Conservation (phyloP, 2,888 invertebrate genomes). For the Agrypnus murinus region DNA sequence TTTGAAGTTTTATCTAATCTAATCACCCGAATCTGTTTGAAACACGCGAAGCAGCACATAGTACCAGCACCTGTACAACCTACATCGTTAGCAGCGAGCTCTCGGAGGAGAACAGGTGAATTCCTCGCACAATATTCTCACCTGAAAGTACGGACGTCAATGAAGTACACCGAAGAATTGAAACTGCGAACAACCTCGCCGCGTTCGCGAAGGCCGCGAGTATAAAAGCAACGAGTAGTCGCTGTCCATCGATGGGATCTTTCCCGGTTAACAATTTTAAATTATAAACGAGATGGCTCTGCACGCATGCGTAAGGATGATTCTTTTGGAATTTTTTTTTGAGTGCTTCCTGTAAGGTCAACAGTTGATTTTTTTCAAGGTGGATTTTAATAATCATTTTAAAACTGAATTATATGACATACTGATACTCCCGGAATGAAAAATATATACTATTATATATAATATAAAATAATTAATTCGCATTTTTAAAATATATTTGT, state of each 20-base stretch:
- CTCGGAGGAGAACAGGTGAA: constrained; percentile 22
- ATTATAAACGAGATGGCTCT: constrained; percentile 2
- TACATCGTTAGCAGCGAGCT: constrained; percentile 40
- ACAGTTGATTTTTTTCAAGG: constrained; percentile 9
- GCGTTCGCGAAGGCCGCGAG: constrained; percentile 41
- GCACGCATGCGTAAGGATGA: neutral
- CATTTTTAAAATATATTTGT: too few relatives aligned
- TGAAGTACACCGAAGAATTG: constrained; percentile 26
- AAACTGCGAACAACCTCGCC: constrained; percentile 40
- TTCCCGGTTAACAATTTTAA: constrained; percentile 26
- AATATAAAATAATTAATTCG: too few relatives aligned
- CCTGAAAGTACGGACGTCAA: constrained; percentile 39
- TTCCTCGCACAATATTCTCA: constrained; percentile 40
- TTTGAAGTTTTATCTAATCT: constrained; percentile 36
- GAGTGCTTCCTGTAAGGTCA: constrained; percentile 15
- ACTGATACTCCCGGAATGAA: too few relatives aligned
- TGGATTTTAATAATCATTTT: too few relatives aligned
- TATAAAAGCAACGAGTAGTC: constrained; percentile 33
- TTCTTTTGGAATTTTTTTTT: constrained; percentile 1
- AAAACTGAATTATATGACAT: too few relatives aligned
- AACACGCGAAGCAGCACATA: constrained; percentile 15
- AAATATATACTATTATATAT: too few relatives aligned
- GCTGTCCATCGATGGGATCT: constrained; percentile 40
- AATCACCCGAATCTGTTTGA: constrained; percentile 18
- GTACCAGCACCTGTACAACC: constrained; percentile 33